Base-by-base conservation (phyloP, 2,113 vertebrate genomes). In the Meles meles region DNA sequence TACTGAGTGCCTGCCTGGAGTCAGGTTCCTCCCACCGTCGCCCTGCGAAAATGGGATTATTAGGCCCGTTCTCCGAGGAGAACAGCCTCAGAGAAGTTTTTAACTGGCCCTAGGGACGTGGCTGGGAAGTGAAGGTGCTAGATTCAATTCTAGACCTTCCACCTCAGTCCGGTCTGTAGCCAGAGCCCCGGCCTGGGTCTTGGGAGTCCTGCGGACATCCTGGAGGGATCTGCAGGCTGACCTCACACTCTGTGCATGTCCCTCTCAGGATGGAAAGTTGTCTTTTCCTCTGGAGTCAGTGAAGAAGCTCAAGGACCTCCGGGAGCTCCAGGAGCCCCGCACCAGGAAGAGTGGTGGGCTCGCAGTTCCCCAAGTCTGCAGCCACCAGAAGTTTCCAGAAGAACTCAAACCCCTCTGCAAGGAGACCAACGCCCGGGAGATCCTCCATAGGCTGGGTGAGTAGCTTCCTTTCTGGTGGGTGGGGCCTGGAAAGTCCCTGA, bases 261-360 rank as follows among this genome's bases (percentile, higher is more conserved):
- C 84, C 80, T 85, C 85, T 92, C 96, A 99, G 99, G 99, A 99
- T 82, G 99, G 98, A 55, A 94, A 98, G 37, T 98, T 98, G 69
- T 98, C 96, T 61, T 99, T 99, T 93, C 69, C 98, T 13, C 69
- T 99, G 97, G 98, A 99, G 84, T 98, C 99, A 0, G 99, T 99
- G 97, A 99, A 99, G 97, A 97, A 98, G 96, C 98, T 99, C 97
- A 99, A 98, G 97, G 92, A 93, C 59, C 34, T 93, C 5, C 59
- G n/a, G 3, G 85, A 29, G 37, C 4, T 67, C 13, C 71, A 89
- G 1, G 71, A 25, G 37, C 2, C 67, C 27, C 15, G 23, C 4
- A 88, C 10, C 20, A 4, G 9, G n/a, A 74, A 49, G 29, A 7
- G 29, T 49, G 2, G 1, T 84, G 4, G 47, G 72, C 2, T 44